Evolutionary conservation across 1,140 invertebrate genomes (phyloP).

Genomic region (Dendroctonus valens): DNA sequence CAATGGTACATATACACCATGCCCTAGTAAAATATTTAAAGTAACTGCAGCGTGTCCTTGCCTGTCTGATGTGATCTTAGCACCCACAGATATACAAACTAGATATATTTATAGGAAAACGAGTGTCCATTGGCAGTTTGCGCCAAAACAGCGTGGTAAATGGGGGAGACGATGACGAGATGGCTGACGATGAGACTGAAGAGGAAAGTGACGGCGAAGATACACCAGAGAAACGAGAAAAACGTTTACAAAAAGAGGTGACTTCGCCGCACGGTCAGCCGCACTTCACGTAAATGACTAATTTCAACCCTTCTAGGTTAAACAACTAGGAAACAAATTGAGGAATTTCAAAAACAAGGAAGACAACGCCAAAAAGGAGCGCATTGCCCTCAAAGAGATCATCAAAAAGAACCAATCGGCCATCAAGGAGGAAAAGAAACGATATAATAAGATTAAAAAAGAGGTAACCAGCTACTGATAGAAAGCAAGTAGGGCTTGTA

Average conservation of each 20-base stretch:
- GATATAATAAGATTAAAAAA: constrained; percentile 75
- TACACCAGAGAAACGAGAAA: constrained; percentile 66
- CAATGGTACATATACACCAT: too few relatives aligned
- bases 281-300: background rate
- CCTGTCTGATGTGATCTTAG: too few relatives aligned
- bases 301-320: constrained; percentile 42
- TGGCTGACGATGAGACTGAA: constrained; percentile 48
- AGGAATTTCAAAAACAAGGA: constrained; percentile 76
- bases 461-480: constrained; percentile 58
- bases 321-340: constrained; percentile 75
- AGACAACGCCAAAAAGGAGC: constrained; percentile 73
- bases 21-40: too few relatives aligned
- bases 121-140: constrained; percentile 34
- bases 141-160: constrained; percentile 36
- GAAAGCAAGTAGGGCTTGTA: constrained; percentile 1
- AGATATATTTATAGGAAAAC: constrained; percentile 35
- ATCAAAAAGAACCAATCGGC: constrained; percentile 76
- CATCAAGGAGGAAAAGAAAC: constrained; percentile 73
- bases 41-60: too few relatives aligned
- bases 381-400: constrained; percentile 71
- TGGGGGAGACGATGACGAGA: constrained; percentile 29
- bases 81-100: too few relatives aligned
- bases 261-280: constrained; percentile 45
- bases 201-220: constrained; percentile 69
- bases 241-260: constrained; percentile 57